phyloP scores from a whole-genome alignment of 2,113 vertebrate species.

The Maccullochella peelii region DNA sequence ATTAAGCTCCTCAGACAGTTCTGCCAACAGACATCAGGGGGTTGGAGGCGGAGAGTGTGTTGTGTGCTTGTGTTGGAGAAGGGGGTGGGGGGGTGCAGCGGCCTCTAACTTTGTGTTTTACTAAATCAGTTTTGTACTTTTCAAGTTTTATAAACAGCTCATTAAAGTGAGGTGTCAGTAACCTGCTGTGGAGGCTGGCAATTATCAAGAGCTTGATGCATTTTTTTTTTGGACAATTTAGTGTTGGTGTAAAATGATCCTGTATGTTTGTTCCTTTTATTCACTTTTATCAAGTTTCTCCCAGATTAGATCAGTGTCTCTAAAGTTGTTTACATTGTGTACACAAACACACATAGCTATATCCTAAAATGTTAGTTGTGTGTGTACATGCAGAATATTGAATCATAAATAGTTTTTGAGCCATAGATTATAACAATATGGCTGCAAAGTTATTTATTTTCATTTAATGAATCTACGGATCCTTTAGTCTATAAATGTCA shows the following conservation, averaged over 20 bases:
- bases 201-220: constrained; percentile 36
- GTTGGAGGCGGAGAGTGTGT: constrained; percentile 48
- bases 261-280: not conserved
- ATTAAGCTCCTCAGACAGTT: constrained; percentile 72
- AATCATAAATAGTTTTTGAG: not conserved
- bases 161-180: constrained; percentile 47
- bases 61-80: constrained; percentile 40
- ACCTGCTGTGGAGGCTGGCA: constrained; percentile 53
- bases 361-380: not conserved
- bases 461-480: not conserved
- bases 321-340: not conserved
- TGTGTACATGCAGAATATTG: not conserved
- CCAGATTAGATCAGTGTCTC: not conserved
- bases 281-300: not conserved
- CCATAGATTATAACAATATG: not conserved
- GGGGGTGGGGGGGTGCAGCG: constrained; percentile 6
- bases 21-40: constrained; percentile 73
- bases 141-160: constrained; percentile 42
- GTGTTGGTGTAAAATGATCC: not conserved
- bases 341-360: not conserved
- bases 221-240: constrained; percentile 40
- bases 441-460: not conserved
- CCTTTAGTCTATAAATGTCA: not conserved
- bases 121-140: constrained; percentile 40
- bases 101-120: constrained; percentile 53